A percentile compares a stretch with the other conserved stretches of the same genome.
phyloP scores from a whole-genome alignment of 2,888 invertebrate species.

The Spodoptera exigua region DNA sequence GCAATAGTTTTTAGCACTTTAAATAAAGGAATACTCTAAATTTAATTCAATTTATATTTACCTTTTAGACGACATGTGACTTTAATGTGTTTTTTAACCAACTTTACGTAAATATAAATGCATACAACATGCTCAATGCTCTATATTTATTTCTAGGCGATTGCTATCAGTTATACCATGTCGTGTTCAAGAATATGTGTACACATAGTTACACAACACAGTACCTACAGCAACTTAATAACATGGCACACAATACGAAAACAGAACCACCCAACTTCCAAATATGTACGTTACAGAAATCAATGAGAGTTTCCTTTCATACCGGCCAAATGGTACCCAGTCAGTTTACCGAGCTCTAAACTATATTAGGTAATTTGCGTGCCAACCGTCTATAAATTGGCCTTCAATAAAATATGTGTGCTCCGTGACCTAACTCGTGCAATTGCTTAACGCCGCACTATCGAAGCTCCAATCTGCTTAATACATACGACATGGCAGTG shows the following conservation, averaged over 20 bases:
- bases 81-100: too few species aligned
- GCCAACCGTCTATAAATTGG: constrained; percentile 41
- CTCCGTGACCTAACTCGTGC: constrained; percentile 39
- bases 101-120: too few species aligned
- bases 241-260: not conserved
- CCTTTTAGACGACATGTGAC: constrained; percentile 30
- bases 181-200: too few species aligned
- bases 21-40: too few species aligned
- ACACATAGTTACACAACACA: too few species aligned
- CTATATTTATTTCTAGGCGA: constrained; percentile 2
- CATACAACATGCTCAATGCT: too few species aligned
- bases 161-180: too few species aligned
- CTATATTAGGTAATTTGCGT: constrained; percentile 36
- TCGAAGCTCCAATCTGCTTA: constrained; percentile 51
- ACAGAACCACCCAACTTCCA: not conserved
- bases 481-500: constrained; percentile 62
- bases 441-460: constrained; percentile 42
- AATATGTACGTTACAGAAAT: constrained; percentile 3
- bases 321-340: not conserved
- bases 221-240: too few species aligned
- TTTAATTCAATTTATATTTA: constrained; percentile 36
- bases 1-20: too few species aligned
- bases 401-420: constrained; percentile 47
- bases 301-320: constrained; percentile 19
- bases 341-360: constrained; percentile 21